A percentile compares a stretch with the other conserved stretches of the same genome.
phyloP scores from a whole-genome alignment of 2,113 vertebrate genomes.

The Tenrec ecaudatus region DNA sequence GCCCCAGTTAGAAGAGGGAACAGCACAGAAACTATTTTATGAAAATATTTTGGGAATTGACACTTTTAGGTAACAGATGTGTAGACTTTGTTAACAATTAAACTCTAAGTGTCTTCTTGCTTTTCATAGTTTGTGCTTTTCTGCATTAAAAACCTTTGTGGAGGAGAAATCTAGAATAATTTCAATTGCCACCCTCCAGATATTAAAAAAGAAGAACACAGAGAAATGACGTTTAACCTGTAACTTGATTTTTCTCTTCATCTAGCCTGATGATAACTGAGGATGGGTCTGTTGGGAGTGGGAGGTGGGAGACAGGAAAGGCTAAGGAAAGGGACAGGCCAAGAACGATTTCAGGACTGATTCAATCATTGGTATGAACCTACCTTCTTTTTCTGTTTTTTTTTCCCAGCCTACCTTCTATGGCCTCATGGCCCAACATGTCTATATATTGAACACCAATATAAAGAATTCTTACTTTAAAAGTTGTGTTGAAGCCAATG shows the following conservation, averaged over 20 bases:
- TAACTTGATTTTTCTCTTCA: constrained; percentile 7
- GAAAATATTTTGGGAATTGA: constrained; percentile 55
- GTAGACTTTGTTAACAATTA: background rate
- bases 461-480: background rate
- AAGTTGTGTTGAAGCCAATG: background rate
- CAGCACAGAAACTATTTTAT: constrained; percentile 60
- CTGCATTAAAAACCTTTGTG: constrained; percentile 29
- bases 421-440: background rate
- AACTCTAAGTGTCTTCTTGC: background rate
- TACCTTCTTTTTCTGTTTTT: no score
- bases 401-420: no score
- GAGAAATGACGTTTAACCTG: background rate
- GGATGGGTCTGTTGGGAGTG: background rate
- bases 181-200: background rate
- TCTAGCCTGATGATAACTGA: background rate
- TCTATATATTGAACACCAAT: background rate
- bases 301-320: background rate
- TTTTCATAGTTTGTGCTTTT: background rate
- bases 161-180: background rate
- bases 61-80: background rate
- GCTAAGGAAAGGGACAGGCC: background rate
- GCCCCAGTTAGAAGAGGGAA: constrained; percentile 47
- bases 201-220: constrained; percentile 27
- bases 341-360: background rate
- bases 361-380: background rate